These are phyloP conservation scores for Coccyzus lansbergi DNA, from an alignment of 2,797 vertebrate species.

Conservation along the genomic window DNA sequence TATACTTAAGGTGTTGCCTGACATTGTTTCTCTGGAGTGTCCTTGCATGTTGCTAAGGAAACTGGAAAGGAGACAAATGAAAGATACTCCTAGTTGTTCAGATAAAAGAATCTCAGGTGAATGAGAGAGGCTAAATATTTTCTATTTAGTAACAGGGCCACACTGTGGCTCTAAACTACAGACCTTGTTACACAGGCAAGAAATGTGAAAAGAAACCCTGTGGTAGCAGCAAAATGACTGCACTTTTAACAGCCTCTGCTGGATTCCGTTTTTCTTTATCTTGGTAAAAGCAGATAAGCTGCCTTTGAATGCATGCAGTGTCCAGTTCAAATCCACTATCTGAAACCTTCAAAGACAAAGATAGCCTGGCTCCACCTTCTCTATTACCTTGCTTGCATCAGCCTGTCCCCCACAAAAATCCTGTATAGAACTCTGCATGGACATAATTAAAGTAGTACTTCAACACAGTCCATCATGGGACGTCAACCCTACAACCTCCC, in stretches of 20 bases:
- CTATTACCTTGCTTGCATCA: neutral
- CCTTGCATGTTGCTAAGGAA: slow-evolving; percentile 53
- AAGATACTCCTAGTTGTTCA: neutral
- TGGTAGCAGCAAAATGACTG: neutral
- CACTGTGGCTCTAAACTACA: neutral
- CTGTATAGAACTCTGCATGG: neutral
- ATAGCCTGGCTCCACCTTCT: neutral
- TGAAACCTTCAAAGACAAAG: neutral
- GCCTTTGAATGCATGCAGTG: neutral
- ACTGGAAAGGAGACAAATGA: slow-evolving; percentile 21
- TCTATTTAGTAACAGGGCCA: neutral
- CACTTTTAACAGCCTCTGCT: neutral
- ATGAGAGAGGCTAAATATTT: slow-evolving; percentile 27
- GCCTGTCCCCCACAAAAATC: neutral
- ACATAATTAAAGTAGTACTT: neutral
- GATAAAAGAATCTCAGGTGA: slow-evolving; percentile 12
- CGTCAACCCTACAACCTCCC: neutral
- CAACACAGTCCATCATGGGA: neutral
- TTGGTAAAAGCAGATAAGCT: neutral
- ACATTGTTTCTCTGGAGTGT: slow-evolving; percentile 6
- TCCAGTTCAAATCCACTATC: neutral
- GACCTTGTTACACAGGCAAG: neutral
- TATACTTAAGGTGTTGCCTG: neutral
- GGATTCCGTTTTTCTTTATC: neutral
- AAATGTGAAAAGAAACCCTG: neutral